Evolutionary conservation across 1,140 invertebrate species (phyloP), one percentile per base, ranked within the genome.

Genomic region (Drosophila nebulosa): DNA sequence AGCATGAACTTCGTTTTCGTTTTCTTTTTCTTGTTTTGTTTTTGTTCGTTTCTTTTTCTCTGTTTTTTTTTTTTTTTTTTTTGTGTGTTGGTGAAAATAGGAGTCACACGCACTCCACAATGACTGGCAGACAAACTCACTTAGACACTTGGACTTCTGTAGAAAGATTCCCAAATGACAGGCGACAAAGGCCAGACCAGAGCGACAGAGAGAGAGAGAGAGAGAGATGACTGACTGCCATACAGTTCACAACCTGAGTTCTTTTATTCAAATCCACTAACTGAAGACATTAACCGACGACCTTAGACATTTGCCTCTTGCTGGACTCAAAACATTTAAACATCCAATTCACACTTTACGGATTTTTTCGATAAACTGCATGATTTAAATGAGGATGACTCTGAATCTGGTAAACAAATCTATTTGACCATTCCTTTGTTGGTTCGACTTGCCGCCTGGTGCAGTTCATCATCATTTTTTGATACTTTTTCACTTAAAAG

Each of bases 91-190:
- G 16, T 18, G 27, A 32, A 57, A 74, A 74, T 57, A 74, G 64
- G 56, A 75, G 39, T 64, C 56, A 50, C 69, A 69, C 73, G 63
- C 77, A 75, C 63, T 72, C 16, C 50, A 71, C 55, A 79, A 52
- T 42, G 62, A 67, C 56, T 63, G 56, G 46, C 68, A 79, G 73
- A 84, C 67, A 79, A 84, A 79, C 75, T 83, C 57, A 72, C 51
- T 78, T 67, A 78, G 63, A 67, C 67, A 73, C 71, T 79, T 26
- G 57, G 46, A 59, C 62, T 67, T 56, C 26, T 59, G 27, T 62
- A 74, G 69, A 35, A 50, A 55, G 50, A 74, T 74, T 32, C 60
- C 42, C 24, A 14, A 3, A 46, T 58, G 46, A 50, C 64, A 84
- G 76, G 76, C 72, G 73, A 74, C 80, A 64, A 85, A 76, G 22